A percentile compares a stretch with the other conserved stretches of the same genome.
Conservation (phyloP, 2,797 vertebrate genomes). For the Ptychobarbus kaznakovi region DNA sequence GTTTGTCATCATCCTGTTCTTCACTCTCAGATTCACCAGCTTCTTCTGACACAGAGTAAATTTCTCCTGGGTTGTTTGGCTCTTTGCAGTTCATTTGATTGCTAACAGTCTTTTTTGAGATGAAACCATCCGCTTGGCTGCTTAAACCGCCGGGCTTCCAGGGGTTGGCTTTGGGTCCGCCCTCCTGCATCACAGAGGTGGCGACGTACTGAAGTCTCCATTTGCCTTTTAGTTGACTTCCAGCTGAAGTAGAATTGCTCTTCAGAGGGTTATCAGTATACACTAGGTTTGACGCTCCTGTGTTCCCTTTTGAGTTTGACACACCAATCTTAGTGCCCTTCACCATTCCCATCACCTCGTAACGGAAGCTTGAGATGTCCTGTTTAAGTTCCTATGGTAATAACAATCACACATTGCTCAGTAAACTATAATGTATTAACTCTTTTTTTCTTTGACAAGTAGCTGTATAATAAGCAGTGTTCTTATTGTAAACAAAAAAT, state of each 20-base stretch:
- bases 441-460: not conserved
- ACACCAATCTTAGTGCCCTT: conserved; percentile 85
- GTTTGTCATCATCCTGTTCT: conserved; percentile 36
- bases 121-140: conserved; percentile 84
- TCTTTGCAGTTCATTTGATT: conserved; percentile 45
- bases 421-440: not conserved
- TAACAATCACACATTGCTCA: conserved; percentile 2
- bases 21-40: conserved; percentile 74
- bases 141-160: conserved; percentile 80
- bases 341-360: conserved; percentile 95
- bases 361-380: conserved; percentile 98
- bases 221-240: conserved; percentile 81
- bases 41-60: conserved; percentile 92
- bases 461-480: not conserved
- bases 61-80: conserved; percentile 71
- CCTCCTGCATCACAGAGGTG: conserved; percentile 85
- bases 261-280: conserved; percentile 83
- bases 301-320: conserved; percentile 70
- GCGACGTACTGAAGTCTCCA: conserved; percentile 87
- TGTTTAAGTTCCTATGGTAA: conserved; percentile 92
- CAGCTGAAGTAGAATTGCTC: conserved; percentile 69
- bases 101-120: conserved; percentile 56
- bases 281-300: conserved; percentile 72
- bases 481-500: not conserved
- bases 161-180: conserved; percentile 66